Percentiles rank a stretch among this genome's conserved stretches.
Conservation (phyloP, 2,797 vertebrate species). For the Pogoniulus pusillus region DNA sequence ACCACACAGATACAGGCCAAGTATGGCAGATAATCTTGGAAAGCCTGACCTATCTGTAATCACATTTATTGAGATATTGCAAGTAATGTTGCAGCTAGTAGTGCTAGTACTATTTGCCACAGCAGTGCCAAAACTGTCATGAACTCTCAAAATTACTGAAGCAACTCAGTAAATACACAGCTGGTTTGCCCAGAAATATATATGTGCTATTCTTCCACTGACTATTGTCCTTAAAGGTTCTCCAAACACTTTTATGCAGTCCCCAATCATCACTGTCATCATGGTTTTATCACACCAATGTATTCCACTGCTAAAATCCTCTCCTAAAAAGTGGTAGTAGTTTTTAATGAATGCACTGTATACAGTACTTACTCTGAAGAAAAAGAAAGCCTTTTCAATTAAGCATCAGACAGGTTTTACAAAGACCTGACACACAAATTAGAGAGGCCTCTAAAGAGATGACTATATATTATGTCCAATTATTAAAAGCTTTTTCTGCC, state of each 20-base stretch:
- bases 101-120: neutral
- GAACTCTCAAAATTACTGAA: neutral
- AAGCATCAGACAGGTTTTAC: slow-evolving; percentile 29
- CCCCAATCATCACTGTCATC: neutral
- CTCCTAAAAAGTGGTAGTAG: neutral
- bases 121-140: neutral
- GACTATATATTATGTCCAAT: slow-evolving; percentile 32
- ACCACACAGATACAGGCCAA: neutral
- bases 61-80: neutral
- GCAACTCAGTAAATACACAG: neutral
- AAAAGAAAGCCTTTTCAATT: slow-evolving; percentile 44
- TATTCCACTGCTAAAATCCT: neutral
- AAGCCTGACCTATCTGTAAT: neutral
- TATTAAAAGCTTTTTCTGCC: slow-evolving; percentile 34
- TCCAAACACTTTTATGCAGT: neutral
- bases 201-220: neutral
- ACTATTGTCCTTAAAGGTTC: neutral
- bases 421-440: slow-evolving; percentile 45
- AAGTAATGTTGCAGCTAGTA: neutral
- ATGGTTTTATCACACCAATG: neutral
- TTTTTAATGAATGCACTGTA: neutral
- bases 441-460: slow-evolving; percentile 33
- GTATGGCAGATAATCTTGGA: neutral
- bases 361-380: slow-evolving; percentile 1
- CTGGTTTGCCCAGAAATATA: neutral